A percentile compares a stretch with the other conserved stretches of the same genome.
phyloP scores from a whole-genome alignment of 2,113 vertebrate genomes.

The Pelobates fuscus region DNA sequence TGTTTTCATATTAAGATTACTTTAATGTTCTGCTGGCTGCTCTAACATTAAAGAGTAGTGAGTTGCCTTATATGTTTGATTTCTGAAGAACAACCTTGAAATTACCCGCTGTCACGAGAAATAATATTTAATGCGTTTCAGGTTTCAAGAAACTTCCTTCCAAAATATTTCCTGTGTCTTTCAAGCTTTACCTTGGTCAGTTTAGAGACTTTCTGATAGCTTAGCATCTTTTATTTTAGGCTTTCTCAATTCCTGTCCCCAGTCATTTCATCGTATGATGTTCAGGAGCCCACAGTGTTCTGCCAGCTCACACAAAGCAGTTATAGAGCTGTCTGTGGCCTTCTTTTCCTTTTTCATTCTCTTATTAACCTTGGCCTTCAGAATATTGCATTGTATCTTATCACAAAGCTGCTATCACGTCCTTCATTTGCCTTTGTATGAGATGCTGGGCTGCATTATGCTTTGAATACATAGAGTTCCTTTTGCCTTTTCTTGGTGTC shows the following conservation, averaged over 20 bases:
- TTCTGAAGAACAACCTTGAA: no score
- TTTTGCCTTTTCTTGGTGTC: constrained; percentile 23
- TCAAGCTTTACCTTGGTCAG: constrained; percentile 16
- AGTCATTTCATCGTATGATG: constrained; percentile 40
- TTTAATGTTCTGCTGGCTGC: no score
- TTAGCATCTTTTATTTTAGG: constrained; percentile 39
- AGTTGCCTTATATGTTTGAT: no score
- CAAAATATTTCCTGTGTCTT: background rate
- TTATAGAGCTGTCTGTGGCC: constrained; percentile 32
- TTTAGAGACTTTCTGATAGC: constrained; percentile 19
- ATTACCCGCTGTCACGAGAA: no score
- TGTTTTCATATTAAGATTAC: no score
- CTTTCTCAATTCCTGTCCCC: constrained; percentile 37
- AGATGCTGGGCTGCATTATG: constrained; percentile 40
- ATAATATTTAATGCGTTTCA: no score
- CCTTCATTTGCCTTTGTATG: constrained; percentile 48
- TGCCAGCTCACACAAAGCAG: constrained; percentile 34
- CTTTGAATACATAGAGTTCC: constrained; percentile 30
- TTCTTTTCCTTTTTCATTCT: constrained; percentile 23
- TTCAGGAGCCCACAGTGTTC: constrained; percentile 13
- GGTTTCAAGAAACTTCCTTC: no score
- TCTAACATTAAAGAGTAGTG: no score
- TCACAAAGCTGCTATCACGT: constrained; percentile 44
- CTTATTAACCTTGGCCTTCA: constrained; percentile 45
- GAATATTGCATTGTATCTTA: constrained; percentile 45